These are phyloP conservation scores for Nannospalax galili DNA, from an alignment of 2,113 vertebrate species.

Conservation along the genomic window DNA sequence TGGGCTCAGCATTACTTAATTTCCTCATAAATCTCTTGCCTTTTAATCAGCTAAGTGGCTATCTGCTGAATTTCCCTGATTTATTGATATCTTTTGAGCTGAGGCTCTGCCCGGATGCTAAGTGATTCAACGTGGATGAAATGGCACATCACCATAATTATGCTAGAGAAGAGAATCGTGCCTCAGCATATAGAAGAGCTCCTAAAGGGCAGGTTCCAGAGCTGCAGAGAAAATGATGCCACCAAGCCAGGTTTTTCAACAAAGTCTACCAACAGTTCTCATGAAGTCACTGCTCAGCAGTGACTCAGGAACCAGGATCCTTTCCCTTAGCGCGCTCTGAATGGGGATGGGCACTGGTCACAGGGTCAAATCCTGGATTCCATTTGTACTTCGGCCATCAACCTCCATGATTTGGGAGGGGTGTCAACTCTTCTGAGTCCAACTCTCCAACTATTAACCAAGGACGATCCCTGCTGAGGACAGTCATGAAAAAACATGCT, in stretches of 20 bases:
- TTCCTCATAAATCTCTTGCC: slow-evolving; percentile 76
- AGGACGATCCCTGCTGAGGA: neutral
- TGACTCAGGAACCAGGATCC: neutral
- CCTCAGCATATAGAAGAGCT: slow-evolving; percentile 24
- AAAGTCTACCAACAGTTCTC: neutral
- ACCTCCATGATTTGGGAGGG: neutral
- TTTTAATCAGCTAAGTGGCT: slow-evolving; percentile 82
- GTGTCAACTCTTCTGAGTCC: neutral
- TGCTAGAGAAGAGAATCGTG: slow-evolving; percentile 48
- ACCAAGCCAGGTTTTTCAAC: neutral
- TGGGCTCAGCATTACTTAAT: slow-evolving; percentile 70
- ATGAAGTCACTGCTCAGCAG: neutral
- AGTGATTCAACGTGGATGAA: slow-evolving; percentile 72
- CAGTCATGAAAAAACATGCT: neutral
- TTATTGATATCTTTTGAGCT: slow-evolving; percentile 70
- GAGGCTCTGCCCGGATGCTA: slow-evolving; percentile 66
- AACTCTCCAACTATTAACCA: neutral
- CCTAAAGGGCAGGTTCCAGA: neutral
- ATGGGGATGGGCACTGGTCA: neutral
- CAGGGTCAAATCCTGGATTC: neutral
- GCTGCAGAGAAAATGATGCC: neutral
- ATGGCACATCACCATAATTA: slow-evolving; percentile 61
- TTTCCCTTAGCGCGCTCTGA: neutral
- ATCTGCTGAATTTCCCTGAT: slow-evolving; percentile 68
- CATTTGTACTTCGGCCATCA: neutral